Conservation (phyloP, 2,888 invertebrate genomes). For the Ditula angustiorana region DNA sequence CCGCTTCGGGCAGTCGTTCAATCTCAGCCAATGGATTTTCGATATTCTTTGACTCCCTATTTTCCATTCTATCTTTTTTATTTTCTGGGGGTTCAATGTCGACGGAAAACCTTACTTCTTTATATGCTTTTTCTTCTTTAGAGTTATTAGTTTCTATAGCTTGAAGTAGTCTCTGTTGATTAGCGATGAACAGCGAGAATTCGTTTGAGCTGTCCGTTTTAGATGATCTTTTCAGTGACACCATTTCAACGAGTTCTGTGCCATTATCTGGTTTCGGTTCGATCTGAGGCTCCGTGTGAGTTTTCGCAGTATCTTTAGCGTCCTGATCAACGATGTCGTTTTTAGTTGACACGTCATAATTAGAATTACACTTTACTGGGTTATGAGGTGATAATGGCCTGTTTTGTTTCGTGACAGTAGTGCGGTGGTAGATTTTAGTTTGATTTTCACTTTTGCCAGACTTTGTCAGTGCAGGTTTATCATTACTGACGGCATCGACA, state of each 20-base stretch:
- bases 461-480: constrained; percentile 14
- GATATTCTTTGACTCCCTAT: neutral
- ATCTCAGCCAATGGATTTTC: constrained; percentile 1
- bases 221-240: constrained; percentile 15
- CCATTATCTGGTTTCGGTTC: constrained; percentile 1
- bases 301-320: neutral
- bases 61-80: neutral
- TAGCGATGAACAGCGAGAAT: constrained; percentile 57
- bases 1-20: neutral
- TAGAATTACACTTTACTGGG: neutral
- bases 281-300: constrained; percentile 5
- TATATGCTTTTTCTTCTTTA: constrained; percentile 18
- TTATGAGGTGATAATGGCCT: constrained; percentile 9
- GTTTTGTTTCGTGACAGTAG: constrained; percentile 3
- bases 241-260: constrained; percentile 49
- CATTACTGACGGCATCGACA: constrained; percentile 27
- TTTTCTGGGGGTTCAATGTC: neutral
- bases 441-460: neutral
- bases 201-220: constrained; percentile 45
- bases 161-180: constrained; percentile 58
- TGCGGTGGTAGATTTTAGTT: constrained; percentile 7
- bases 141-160: constrained; percentile 50
- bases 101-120: neutral
- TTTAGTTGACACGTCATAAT: neutral
- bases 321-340: neutral